These are phyloP conservation scores for Daktulosphaira vitifoliae DNA, from an alignment of 1,140 invertebrate species.

Conservation along the genomic window DNA sequence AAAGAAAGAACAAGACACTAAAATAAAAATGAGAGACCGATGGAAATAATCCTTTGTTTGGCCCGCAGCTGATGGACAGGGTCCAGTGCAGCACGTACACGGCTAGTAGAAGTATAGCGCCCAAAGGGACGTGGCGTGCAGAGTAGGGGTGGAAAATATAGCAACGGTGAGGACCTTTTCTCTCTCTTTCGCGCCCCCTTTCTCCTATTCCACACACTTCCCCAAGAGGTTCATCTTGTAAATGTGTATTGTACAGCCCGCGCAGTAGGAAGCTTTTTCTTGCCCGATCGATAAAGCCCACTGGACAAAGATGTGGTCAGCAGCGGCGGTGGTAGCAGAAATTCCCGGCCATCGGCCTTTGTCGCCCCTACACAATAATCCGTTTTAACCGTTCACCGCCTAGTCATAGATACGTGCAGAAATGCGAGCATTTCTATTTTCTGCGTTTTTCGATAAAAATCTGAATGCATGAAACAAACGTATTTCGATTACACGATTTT, in stretches of 20 bases:
- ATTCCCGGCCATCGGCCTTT: conserved; percentile 29
- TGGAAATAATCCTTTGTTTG: conserved; percentile 33
- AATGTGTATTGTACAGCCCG: conserved; percentile 9
- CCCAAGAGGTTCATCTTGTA: conserved; percentile 31
- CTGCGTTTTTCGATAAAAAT: neutral
- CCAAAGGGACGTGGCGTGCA: neutral
- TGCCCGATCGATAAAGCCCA: conserved; percentile 29
- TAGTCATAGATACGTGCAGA: no score
- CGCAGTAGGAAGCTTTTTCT: conserved; percentile 13
- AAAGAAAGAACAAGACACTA: no score
- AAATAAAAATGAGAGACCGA: conserved; percentile 1
- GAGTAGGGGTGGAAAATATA: neutral
- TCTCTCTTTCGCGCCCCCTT: neutral
- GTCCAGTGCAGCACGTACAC: conserved; percentile 24
- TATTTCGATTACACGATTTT: no score
- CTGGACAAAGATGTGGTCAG: conserved; percentile 33
- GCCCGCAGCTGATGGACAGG: conserved; percentile 32
- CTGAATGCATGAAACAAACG: no score
- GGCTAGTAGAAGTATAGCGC: neutral
- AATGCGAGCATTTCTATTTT: conserved; percentile 18
- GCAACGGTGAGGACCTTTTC: no score
- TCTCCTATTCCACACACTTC: neutral
- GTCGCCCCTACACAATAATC: conserved; percentile 31
- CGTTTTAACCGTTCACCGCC: conserved; percentile 16
- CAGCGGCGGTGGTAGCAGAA: conserved; percentile 1